Conservation (phyloP, 2,888 invertebrate species). For the Philopedon plagiatum region DNA sequence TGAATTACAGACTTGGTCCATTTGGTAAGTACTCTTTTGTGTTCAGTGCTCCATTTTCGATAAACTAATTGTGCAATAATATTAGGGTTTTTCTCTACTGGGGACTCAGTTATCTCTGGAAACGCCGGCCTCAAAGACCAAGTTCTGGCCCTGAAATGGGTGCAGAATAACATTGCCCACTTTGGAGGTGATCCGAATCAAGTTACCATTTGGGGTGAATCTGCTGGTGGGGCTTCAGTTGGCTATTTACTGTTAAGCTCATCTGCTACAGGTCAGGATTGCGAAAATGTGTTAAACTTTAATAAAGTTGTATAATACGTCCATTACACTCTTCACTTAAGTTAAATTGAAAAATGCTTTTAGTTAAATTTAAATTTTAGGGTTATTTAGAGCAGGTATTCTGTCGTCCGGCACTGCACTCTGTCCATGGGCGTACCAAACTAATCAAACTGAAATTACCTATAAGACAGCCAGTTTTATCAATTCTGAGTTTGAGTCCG, state of each 20-base stretch:
- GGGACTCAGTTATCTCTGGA: slow-evolving; percentile 58
- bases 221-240: slow-evolving; percentile 60
- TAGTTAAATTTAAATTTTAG: too few species aligned
- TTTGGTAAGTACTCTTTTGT: slow-evolving; percentile 49
- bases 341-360: too few species aligned
- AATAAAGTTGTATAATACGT: too few species aligned
- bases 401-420: slow-evolving; percentile 32
- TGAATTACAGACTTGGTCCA: slow-evolving; percentile 54
- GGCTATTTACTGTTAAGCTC: slow-evolving; percentile 55
- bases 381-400: slow-evolving; percentile 44
- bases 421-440: slow-evolving; percentile 48
- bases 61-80: too few species aligned
- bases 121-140: slow-evolving; percentile 63
- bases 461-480: slow-evolving; percentile 44
- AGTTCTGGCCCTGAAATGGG: slow-evolving; percentile 59
- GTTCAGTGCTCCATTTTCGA: not conserved
- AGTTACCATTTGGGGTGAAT: slow-evolving; percentile 60
- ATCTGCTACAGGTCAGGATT: slow-evolving; percentile 51
- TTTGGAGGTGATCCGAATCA: slow-evolving; percentile 61
- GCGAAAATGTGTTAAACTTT: too few species aligned
- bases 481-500: slow-evolving; percentile 29
- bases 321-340: too few species aligned
- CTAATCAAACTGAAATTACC: slow-evolving; percentile 48
- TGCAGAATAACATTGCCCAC: slow-evolving; percentile 56
- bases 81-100: slow-evolving; percentile 62